phyloP scores from a whole-genome alignment of 2,888 invertebrate genomes.

The Calameuta pallipes region DNA sequence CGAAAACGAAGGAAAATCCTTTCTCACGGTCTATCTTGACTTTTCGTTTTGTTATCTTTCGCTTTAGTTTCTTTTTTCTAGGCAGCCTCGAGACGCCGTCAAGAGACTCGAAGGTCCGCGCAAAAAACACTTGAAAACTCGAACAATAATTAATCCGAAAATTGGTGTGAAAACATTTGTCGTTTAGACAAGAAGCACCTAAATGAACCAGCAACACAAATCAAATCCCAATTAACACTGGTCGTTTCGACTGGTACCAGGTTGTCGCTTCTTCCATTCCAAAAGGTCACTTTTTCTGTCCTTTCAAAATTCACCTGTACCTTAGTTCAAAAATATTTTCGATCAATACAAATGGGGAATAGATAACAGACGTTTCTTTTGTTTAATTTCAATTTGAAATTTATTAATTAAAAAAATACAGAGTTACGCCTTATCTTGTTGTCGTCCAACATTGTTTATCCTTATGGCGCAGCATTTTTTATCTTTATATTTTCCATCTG shows the following conservation, averaged over 20 bases:
- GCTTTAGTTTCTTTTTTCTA: not conserved
- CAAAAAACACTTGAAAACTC: not conserved
- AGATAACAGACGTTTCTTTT: too few relatives aligned
- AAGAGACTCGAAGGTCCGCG: not conserved
- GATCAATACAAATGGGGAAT: not conserved
- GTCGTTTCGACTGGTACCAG: not conserved
- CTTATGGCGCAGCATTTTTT: too few relatives aligned
- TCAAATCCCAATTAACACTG: not conserved
- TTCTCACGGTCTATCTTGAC: not conserved
- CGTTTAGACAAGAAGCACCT: not conserved
- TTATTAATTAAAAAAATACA: too few relatives aligned
- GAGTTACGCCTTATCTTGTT: too few relatives aligned
- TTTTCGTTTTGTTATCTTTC: not conserved
- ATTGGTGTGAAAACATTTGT: not conserved
- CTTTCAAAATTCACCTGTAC: not conserved
- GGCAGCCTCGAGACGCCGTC: not conserved
- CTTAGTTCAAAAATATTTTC: not conserved
- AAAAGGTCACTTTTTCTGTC: not conserved
- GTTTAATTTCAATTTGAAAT: too few relatives aligned
- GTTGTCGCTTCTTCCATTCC: not conserved
- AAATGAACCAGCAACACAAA: not conserved
- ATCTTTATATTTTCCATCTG: too few relatives aligned
- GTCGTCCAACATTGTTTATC: too few relatives aligned
- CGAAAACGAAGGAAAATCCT: not conserved
- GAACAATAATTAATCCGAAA: not conserved